Base-by-base conservation (phyloP, 2,113 vertebrate genomes). In the Hypomesus transpacificus region DNA sequence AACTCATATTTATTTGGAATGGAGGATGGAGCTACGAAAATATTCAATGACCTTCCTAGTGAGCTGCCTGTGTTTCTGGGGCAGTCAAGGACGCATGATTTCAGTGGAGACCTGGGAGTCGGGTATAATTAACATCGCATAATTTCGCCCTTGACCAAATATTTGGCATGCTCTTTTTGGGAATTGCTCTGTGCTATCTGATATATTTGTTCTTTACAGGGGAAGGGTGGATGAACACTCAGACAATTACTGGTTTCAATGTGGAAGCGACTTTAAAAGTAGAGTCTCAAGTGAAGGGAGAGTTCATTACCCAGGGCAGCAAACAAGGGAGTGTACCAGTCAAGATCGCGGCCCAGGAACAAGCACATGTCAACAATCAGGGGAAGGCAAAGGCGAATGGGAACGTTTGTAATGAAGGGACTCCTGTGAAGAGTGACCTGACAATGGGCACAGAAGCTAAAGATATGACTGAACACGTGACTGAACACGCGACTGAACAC, bases 151-250 rank as follows among this genome's bases (percentile, higher is more conserved):
- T 81, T 85, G 82, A 46, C 73, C 74, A 59, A 75, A 74, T 60
- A 46, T 52, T 65, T 75, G 59, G 50, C 73, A 24, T 26, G 4
- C 60, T 70, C 70, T 18, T 20, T 22, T 60, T 4, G 39, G 46
- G 69, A 69, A 20, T 34, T 46, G 68, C 28, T 69, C 60, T 84
- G 57, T 70, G 65, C 66, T 73, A 46, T 73, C 69, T 85, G 66
- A 65, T 82, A 20, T 88, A 74, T 77, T 28, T 74, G 79, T 79
- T 76, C 69, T 86, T 76, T 75, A 46, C 87, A 92, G 91, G 83
- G 70, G 81, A 86, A 66, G n/a, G 76, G 74, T 77, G 82, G 70
- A 56, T 59, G 46, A 74, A 71, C 34, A 58, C 75, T 82, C 69
- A 79, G 65, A 65, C 54, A 71, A 87, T 81, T 51, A 28, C 73